A percentile compares a stretch with the other conserved stretches of the same genome.
Evolutionary conservation across 2,797 vertebrate species (phyloP).

Genomic region (Vespertilio murinus): DNA sequence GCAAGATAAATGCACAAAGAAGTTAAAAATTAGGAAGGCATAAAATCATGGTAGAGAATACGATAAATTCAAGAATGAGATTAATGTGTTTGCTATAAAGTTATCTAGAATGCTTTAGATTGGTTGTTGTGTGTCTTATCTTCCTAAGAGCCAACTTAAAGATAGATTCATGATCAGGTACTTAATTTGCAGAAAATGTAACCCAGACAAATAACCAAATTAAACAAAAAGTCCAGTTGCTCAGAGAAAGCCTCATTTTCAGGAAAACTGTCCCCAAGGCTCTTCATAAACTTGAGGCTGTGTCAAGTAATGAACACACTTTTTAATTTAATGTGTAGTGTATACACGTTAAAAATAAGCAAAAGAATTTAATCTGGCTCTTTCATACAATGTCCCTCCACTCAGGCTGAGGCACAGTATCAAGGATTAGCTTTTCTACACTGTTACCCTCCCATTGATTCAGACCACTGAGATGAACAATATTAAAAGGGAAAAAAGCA

Average conservation of each 20-base stretch:
- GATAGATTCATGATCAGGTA: neutral
- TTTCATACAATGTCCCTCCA: neutral
- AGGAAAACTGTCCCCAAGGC: neutral
- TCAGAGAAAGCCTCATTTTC: neutral
- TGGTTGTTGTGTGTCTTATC: neutral
- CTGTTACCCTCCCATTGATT: constrained; percentile 47
- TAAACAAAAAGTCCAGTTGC: neutral
- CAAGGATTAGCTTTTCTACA: constrained; percentile 59
- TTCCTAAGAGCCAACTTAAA: neutral
- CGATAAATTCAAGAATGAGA: constrained; percentile 7
- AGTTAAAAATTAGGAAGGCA: constrained; percentile 1
- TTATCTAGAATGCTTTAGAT: neutral
- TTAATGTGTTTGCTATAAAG: neutral
- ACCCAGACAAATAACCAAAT: constrained; percentile 3
- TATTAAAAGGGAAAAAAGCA: constrained; percentile 51
- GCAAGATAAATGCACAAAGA: neutral
- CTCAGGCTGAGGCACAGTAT: neutral
- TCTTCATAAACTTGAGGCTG: neutral
- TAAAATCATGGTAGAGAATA: neutral
- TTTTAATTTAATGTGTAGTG: neutral
- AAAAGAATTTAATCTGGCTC: neutral
- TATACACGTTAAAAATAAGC: neutral
- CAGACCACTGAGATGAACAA: constrained; percentile 57
- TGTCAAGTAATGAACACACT: neutral
- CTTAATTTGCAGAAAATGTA: constrained; percentile 19